Conservation (phyloP, 2,797 vertebrate genomes). For the Masticophis lateralis region DNA sequence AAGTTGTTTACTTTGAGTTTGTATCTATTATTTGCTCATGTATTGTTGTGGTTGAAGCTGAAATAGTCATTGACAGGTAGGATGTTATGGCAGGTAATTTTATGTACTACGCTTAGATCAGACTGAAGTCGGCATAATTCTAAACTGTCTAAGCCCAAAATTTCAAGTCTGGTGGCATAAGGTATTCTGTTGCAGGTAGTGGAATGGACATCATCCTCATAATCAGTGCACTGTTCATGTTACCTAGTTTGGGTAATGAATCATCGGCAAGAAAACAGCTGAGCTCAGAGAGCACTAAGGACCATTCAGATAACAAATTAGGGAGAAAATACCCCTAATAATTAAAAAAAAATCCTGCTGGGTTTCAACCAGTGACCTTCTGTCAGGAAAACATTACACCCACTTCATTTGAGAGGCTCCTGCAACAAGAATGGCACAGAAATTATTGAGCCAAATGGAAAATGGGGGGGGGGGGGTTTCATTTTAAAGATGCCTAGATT, state of each 20-base stretch:
- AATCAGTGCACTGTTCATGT: background rate
- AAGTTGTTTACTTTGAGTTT: no score
- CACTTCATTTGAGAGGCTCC: background rate
- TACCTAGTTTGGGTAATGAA: background rate
- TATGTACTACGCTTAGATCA: no score
- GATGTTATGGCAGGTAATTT: no score
- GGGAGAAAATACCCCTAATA: accelerated
- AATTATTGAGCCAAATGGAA: background rate
- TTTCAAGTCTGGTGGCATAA: no score
- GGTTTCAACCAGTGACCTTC: background rate
- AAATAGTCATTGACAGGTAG: no score
- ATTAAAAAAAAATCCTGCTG: background rate
- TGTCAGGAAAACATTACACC: background rate
- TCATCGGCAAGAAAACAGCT: background rate
- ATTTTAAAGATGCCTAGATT: background rate
- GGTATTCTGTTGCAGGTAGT: no score
- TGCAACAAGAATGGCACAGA: background rate
- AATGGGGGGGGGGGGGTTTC: background rate
- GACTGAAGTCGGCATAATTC: no score
- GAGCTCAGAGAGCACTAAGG: background rate
- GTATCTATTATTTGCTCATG: no score
- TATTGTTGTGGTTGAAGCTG: no score
- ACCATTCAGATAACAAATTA: background rate
- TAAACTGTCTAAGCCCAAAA: no score
- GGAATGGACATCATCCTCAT: no score